These are phyloP conservation scores for Desmophyllum pertusum DNA, from an alignment of 92 coral and sea anemone genomes.

Conservation along the genomic window DNA sequence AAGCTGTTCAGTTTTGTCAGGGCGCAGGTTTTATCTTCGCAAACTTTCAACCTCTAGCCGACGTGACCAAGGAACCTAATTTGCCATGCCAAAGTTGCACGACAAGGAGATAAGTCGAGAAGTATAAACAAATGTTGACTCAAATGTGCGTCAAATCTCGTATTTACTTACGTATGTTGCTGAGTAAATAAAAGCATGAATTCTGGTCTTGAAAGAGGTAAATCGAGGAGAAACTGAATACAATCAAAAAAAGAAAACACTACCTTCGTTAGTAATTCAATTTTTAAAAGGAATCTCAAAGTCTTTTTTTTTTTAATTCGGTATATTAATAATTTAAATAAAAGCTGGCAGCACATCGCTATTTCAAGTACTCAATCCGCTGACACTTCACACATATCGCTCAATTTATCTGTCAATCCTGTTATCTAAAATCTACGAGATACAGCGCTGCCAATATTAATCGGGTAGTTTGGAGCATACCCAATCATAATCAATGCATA, in stretches of 20 bases:
- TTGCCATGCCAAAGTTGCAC: constrained; percentile 11
- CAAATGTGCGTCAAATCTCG: constrained; percentile 22
- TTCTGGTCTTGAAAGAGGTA: neutral
- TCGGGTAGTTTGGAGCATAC: neutral
- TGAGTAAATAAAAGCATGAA: neutral
- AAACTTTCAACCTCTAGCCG: neutral
- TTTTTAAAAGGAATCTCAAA: neutral
- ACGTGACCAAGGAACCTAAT: neutral
- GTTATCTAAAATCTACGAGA: neutral
- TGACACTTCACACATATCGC: neutral
- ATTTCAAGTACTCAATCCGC: neutral
- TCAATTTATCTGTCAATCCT: constrained; percentile 13
- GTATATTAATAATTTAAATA: constrained; percentile 7
- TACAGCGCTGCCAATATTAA: neutral
- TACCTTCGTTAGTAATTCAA: neutral
- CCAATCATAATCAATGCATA: neutral
- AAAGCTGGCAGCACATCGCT: neutral
- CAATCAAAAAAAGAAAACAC: too few species aligned
- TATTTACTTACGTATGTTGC: neutral
- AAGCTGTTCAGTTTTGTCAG: neutral
- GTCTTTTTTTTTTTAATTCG: neutral
- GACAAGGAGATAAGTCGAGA: neutral
- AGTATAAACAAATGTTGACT: constrained; percentile 9
- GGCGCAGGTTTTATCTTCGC: too few species aligned
- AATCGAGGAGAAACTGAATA: neutral